Evolutionary conservation across 2,797 vertebrate species (phyloP).

Genomic region (Coccyzus lansbergi): DNA sequence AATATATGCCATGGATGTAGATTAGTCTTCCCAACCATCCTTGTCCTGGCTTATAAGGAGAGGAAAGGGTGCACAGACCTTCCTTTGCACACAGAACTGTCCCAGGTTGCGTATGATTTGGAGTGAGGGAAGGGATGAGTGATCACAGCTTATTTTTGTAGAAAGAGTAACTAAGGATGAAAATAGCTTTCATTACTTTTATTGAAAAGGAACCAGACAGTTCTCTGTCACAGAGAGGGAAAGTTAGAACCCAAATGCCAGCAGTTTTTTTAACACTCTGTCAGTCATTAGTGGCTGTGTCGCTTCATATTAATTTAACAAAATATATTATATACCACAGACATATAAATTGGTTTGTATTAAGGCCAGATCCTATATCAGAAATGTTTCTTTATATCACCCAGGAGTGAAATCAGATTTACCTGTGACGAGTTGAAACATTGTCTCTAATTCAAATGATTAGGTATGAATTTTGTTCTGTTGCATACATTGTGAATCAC

Average conservation of each 20-base stretch:
- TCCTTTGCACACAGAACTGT: background rate
- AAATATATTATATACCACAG: background rate
- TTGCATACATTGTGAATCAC: background rate
- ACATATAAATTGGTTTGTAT: background rate
- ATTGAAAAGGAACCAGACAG: background rate
- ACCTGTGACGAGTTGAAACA: background rate
- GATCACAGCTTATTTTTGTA: background rate
- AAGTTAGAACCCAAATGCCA: background rate
- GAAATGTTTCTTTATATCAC: background rate
- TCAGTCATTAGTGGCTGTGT: background rate
- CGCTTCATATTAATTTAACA: background rate
- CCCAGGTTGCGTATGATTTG: background rate
- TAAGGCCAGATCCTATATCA: background rate
- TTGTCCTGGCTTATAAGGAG: background rate
- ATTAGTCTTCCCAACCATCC: background rate
- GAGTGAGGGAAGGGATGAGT: background rate
- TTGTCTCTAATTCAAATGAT: background rate
- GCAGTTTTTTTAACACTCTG: background rate
- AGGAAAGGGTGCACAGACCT: background rate
- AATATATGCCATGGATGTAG: background rate
- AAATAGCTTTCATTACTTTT: background rate
- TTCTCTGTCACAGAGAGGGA: background rate
- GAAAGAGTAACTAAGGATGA: background rate
- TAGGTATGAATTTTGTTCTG: background rate
- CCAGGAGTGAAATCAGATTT: background rate